Evolutionary conservation across 2,113 vertebrate genomes (phyloP).

Genomic region (Indicator maculatus): DNA sequence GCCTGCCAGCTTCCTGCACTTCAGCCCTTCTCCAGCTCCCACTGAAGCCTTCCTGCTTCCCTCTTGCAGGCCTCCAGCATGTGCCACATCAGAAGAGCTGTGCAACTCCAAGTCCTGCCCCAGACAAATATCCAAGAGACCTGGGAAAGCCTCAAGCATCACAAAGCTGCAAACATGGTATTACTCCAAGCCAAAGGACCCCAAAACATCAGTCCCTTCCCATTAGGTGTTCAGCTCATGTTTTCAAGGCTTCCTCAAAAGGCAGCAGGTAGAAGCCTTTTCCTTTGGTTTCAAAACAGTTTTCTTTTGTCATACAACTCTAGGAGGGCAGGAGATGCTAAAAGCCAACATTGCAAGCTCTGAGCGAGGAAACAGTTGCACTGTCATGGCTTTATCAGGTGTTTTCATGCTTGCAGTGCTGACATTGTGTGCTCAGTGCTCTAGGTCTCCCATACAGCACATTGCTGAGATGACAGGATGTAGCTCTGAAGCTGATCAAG

Average conservation of each 20-base stretch:
- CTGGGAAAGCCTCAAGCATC: neutral
- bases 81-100: neutral
- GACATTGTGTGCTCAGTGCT: accelerated
- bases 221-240: neutral
- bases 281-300: neutral
- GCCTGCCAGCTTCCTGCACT: neutral
- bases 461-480: accelerated
- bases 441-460: neutral
- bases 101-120: neutral
- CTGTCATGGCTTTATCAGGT: neutral
- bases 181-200: neutral
- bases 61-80: accelerated
- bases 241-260: neutral
- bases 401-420: neutral
- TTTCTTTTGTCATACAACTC: neutral
- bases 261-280: neutral
- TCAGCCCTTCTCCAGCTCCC: neutral
- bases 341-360: neutral
- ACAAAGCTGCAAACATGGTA: neutral
- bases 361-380: accelerated
- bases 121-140: neutral
- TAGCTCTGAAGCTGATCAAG: neutral
- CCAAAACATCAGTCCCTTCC: neutral
- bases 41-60: neutral
- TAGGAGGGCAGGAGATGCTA: neutral